Evolutionary conservation across 2,797 vertebrate genomes (phyloP).

Genomic region (Myoxocephalus aenaeus): DNA sequence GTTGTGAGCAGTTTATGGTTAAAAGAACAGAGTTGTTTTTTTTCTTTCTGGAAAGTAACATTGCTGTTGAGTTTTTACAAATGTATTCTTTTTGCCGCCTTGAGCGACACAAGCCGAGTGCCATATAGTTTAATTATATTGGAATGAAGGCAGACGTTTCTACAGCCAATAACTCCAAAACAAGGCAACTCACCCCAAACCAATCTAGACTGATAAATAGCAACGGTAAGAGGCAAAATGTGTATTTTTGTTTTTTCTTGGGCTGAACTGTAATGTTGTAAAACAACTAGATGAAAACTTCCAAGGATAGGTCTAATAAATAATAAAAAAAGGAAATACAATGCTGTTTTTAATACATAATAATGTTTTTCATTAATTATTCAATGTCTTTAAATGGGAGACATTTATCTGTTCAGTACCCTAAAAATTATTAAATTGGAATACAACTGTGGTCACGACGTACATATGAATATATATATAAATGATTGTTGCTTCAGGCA

Average conservation of each 20-base stretch:
- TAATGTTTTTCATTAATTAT: background rate
- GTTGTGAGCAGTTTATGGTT: background rate
- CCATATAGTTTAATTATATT: background rate
- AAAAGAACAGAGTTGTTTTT: too few species aligned
- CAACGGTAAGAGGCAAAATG: background rate
- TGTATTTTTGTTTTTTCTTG: background rate
- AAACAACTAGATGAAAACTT: background rate
- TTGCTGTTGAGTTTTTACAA: too few species aligned
- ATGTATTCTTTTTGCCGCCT: too few species aligned
- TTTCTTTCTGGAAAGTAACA: too few species aligned
- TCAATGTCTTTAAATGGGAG: background rate
- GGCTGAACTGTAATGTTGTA: background rate
- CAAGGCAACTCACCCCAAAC: too few species aligned
- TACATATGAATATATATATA: background rate
- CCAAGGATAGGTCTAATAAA: background rate
- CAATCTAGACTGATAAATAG: background rate
- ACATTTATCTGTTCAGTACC: background rate
- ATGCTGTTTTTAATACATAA: background rate
- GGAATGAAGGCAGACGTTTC: too few species aligned
- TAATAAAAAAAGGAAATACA: background rate
- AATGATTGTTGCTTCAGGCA: background rate
- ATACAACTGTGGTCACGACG: background rate
- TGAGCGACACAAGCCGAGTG: too few species aligned
- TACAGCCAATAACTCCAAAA: background rate
- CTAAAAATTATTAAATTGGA: background rate